Evolutionary conservation across 2,888 invertebrate genomes (phyloP).

Genomic region (Ditylenchus weischeri): DNA sequence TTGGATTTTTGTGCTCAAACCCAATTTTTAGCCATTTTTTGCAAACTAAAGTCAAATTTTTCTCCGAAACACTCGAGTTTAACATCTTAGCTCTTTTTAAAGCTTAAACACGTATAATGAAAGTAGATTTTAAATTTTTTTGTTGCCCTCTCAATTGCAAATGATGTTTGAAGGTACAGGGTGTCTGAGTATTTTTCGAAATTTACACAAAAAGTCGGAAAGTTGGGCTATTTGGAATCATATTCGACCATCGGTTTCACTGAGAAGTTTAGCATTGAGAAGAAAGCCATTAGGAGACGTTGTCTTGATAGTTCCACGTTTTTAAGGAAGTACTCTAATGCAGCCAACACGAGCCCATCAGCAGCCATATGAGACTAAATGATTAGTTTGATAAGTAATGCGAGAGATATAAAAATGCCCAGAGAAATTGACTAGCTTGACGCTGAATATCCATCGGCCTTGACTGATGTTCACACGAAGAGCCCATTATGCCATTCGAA

Average conservation of each 20-base stretch:
- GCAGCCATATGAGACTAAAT: slow-evolving; percentile 58
- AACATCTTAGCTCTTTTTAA: too few species aligned
- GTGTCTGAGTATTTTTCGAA: too few species aligned
- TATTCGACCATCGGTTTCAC: slow-evolving; percentile 80
- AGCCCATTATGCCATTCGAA: not conserved
- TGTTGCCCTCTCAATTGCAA: too few species aligned
- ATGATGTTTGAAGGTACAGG: too few species aligned
- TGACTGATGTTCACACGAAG: not conserved
- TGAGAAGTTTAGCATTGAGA: slow-evolving; percentile 94
- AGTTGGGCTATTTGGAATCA: slow-evolving; percentile 88
- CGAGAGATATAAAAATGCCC: slow-evolving; percentile 14
- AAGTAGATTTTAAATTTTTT: too few species aligned
- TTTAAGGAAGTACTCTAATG: slow-evolving; percentile 82
- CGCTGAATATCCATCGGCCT: not conserved
- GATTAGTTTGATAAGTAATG: not conserved
- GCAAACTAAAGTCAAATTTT: too few species aligned
- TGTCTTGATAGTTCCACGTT: slow-evolving; percentile 92
- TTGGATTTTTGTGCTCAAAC: too few species aligned
- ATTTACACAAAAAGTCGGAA: slow-evolving; percentile 78
- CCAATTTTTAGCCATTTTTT: too few species aligned
- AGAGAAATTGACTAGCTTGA: not conserved
- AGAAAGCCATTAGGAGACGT: slow-evolving; percentile 86
- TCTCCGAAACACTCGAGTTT: too few species aligned
- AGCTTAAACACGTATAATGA: too few species aligned
- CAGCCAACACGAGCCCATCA: slow-evolving; percentile 87